Evolutionary conservation across 1,140 invertebrate species (phyloP), one percentile per base, ranked within the genome.

Genomic region (Brachionus angularis): DNA sequence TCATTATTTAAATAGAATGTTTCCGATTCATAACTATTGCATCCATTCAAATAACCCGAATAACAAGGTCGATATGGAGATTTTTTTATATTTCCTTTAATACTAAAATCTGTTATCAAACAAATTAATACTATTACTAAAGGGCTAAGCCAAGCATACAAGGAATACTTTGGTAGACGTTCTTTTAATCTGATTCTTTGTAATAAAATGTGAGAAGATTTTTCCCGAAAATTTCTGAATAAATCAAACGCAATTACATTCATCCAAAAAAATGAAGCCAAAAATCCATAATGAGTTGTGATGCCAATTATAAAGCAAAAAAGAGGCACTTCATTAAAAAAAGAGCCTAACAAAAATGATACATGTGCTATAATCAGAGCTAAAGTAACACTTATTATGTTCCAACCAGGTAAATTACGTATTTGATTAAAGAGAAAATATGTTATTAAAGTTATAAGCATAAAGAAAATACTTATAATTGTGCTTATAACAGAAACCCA

Each of bases 221-320:
- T 83, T 70, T 53, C 77, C 73, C 8, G 85, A 76, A 85, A 84
- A 10, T 91, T 93, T 27, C 81, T 75, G 78, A 81, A 86, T 0
- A 86, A 80, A 73, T 86, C 86, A 75, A 83, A 86, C 0, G 85
- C 81, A 77, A 87, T 83, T 1, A 85, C 82, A 49, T 84, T 83
- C 83, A 85, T 86, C 86, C 86, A 86, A 72, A 83, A 83, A 74
- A 86, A 86, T 0, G 85, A 81, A 0, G 83, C 79, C 23, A 86
- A 77, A 74, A 85, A 85, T 18, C 80, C 75, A 75, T 84, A 86
- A 72, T 84, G 84, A 2, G 83, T 81, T 12, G 78, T 53, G 1
- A 84, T 75, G 0, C 82, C 85, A 0, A 85, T 55, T 0, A 79
- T 78, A 75, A 83, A 86, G 0, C 85, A 81, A 78, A 87, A 82